Conservation (phyloP, 2,113 vertebrate species). For the Alligator mississippiensis region DNA sequence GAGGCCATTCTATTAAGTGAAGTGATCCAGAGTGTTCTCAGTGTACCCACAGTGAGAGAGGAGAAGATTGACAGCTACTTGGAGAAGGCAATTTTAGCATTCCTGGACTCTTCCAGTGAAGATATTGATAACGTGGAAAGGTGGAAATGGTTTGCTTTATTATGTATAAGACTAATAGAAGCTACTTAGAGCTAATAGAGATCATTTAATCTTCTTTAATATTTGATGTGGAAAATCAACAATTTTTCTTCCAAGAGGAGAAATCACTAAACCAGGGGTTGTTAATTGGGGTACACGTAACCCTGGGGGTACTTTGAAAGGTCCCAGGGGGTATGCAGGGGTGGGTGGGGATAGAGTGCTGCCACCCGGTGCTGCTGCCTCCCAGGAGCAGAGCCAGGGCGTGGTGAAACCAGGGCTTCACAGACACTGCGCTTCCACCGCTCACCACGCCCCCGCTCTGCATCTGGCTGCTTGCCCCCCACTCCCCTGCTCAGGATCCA, state of each 20-base stretch:
- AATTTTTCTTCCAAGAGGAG: background rate
- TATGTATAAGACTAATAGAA: background rate
- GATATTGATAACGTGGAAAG: constrained; percentile 79
- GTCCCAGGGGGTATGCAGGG: too few relatives aligned
- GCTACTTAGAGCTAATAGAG: background rate
- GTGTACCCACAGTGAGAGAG: constrained; percentile 51
- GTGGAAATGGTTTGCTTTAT: constrained; percentile 72
- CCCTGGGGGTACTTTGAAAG: too few relatives aligned
- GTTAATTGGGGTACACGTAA: too few relatives aligned
- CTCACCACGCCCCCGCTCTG: too few relatives aligned
- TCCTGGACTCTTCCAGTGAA: constrained; percentile 77
- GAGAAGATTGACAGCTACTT: constrained; percentile 83
- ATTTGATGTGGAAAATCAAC: background rate
- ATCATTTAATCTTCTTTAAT: background rate
- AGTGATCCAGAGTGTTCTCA: constrained; percentile 80
- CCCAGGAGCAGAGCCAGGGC: too few relatives aligned
- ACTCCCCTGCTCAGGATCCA: too few relatives aligned
- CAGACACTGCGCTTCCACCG: too few relatives aligned
- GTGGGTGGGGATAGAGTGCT: too few relatives aligned
- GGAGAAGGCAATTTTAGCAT: constrained; percentile 84
- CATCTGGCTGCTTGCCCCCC: too few relatives aligned
- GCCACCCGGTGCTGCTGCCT: too few relatives aligned
- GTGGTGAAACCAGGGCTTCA: too few relatives aligned
- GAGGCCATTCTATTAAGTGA: constrained; percentile 84
- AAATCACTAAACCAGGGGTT: background rate